Conservation (phyloP, 2,797 vertebrate genomes). For the Paedocypris micromegethes region DNA sequence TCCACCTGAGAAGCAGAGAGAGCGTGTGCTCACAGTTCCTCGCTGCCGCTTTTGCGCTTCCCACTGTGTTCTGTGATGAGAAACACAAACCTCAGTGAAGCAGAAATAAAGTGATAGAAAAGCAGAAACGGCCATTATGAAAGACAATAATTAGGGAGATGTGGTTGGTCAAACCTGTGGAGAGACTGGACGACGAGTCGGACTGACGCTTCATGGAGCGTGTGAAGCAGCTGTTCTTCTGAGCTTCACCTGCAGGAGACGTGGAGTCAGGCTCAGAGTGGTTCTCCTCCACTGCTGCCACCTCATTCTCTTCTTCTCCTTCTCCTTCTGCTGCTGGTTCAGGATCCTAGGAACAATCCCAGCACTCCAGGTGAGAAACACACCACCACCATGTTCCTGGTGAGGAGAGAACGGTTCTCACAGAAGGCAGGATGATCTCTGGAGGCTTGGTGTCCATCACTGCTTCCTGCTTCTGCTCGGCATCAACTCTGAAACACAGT, state of each 20-base stretch:
- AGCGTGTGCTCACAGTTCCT: too few relatives aligned
- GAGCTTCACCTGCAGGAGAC: background rate
- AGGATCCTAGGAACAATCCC: constrained; percentile 7
- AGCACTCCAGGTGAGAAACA: background rate
- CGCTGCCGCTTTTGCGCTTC: too few relatives aligned
- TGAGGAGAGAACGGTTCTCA: constrained; percentile 26
- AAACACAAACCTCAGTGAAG: too few relatives aligned
- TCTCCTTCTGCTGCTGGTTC: constrained; percentile 4
- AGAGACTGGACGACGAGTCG: constrained; percentile 25
- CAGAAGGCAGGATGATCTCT: constrained; percentile 33
- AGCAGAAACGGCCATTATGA: too few relatives aligned
- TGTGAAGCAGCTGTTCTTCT: constrained; percentile 54
- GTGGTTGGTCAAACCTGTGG: too few relatives aligned
- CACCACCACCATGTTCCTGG: background rate
- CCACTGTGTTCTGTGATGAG: too few relatives aligned
- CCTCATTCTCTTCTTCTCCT: background rate
- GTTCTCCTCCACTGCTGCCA: background rate
- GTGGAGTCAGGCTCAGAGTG: background rate
- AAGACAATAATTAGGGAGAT: too few relatives aligned
- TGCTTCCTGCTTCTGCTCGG: constrained; percentile 7
- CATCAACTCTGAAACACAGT: constrained; percentile 34
- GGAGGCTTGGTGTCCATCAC: constrained; percentile 17
- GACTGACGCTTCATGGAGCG: constrained; percentile 62
- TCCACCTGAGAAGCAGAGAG: too few relatives aligned
- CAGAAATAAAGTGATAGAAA: too few relatives aligned